phyloP scores from a whole-genome alignment of 2,888 invertebrate species.

The Choristoneura rosaceana region DNA sequence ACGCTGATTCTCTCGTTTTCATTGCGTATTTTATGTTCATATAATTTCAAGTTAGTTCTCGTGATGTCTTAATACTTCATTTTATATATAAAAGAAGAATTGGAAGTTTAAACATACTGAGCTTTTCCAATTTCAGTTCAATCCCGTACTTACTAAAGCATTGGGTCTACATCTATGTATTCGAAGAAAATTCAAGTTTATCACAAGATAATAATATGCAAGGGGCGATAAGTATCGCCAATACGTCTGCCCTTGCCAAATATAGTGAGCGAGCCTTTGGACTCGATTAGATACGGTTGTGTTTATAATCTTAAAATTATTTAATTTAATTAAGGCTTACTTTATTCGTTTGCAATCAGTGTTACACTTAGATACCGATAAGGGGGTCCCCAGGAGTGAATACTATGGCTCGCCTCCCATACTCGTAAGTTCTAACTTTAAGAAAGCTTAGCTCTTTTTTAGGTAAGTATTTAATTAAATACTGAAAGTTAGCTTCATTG shows the following conservation, averaged over 20 bases:
- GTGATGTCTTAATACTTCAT: background rate
- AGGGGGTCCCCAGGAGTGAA: background rate
- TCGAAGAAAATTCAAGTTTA: constrained; percentile 9
- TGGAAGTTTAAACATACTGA: too few relatives aligned
- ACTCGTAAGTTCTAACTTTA: background rate
- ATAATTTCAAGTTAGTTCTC: background rate
- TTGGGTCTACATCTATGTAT: background rate
- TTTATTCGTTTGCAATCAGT: background rate
- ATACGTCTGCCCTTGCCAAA: constrained; percentile 6
- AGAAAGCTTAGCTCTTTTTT: background rate
- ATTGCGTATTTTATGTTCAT: background rate
- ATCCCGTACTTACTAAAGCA: background rate
- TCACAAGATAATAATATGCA: constrained; percentile 3
- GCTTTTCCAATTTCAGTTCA: background rate
- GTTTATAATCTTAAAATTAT: constrained; percentile 6
- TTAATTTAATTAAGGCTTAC: background rate
- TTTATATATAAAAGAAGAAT: background rate
- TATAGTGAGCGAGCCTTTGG: constrained; percentile 1
- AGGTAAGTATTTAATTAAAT: background rate
- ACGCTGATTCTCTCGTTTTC: background rate
- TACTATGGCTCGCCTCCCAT: background rate
- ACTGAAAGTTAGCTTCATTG: background rate
- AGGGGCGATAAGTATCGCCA: constrained; percentile 6
- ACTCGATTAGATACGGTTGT: constrained; percentile 15
- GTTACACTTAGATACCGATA: constrained; percentile 1